Evolutionary conservation across 1,140 invertebrate species (phyloP).

Genomic region (Choristoneura fumiferana): DNA sequence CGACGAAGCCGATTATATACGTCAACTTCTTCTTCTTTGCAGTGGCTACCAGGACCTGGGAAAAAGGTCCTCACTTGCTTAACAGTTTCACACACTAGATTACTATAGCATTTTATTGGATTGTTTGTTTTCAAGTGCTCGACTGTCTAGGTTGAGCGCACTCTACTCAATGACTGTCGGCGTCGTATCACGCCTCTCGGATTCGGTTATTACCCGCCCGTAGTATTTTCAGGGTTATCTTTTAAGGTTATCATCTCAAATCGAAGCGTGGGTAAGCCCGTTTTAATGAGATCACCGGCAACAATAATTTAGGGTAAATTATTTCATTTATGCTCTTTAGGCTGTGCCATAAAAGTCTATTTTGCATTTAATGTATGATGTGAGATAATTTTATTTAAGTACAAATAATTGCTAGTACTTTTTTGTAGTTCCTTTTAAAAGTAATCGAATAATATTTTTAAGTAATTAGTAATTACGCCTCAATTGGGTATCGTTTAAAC

Average conservation of each 20-base stretch:
- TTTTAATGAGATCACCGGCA: not conserved
- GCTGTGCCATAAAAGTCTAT: no score
- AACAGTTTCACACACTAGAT: no score
- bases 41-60: conserved; percentile 58
- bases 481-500: no score
- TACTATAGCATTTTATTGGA: not conserved
- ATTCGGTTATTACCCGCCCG: not conserved
- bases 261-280: no score
- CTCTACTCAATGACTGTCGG: not conserved
- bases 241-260: conserved; percentile 11
- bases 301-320: no score
- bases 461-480: no score
- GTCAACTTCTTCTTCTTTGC: conserved; percentile 54
- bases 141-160: not conserved
- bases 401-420: no score
- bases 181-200: not conserved
- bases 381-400: no score
- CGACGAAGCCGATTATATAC: conserved; percentile 51
- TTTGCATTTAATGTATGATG: no score
- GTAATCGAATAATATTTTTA: no score
- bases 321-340: no score
- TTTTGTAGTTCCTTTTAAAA: no score
- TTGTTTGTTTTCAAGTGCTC: not conserved
- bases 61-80: not conserved
- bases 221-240: conserved; percentile 27